phyloP scores from a whole-genome alignment of 2,888 invertebrate species.

The Seira musarum region DNA sequence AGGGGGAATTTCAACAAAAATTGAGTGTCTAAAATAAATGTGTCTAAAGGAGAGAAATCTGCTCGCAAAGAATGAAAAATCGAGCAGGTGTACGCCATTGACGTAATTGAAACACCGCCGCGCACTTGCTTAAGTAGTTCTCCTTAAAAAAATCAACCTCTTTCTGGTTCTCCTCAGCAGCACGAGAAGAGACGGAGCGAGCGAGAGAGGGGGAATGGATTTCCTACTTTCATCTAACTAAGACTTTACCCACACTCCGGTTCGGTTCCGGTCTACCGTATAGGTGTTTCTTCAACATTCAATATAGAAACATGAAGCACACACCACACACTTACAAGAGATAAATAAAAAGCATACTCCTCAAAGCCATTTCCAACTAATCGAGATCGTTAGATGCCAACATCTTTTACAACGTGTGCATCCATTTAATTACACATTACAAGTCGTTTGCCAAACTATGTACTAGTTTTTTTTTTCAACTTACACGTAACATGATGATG shows the following conservation, averaged over 20 bases:
- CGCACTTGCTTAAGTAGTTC: neutral
- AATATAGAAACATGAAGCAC: neutral
- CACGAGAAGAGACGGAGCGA: neutral
- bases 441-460: slow-evolving; percentile 56
- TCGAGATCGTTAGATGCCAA: slow-evolving; percentile 54
- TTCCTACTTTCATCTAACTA: slow-evolving; percentile 18
- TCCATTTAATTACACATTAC: slow-evolving; percentile 62
- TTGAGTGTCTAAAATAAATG: too few relatives aligned
- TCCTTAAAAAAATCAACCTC: too few relatives aligned
- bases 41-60: too few relatives aligned
- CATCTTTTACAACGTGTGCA: slow-evolving; percentile 54
- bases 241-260: too few relatives aligned
- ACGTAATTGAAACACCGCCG: slow-evolving; percentile 51
- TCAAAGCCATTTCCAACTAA: slow-evolving; percentile 21
- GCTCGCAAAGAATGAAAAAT: slow-evolving; percentile 50
- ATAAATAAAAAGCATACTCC: neutral
- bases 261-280: neutral
- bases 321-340: neutral
- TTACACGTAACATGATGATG: neutral
- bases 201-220: slow-evolving; percentile 29
- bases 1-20: too few relatives aligned
- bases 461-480: slow-evolving; percentile 9
- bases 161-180: too few relatives aligned
- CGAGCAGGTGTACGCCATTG: slow-evolving; percentile 59
- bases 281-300: neutral